These are phyloP conservation scores for Aptenodytes forsteri DNA, from an alignment of 2,113 vertebrate species.

Conservation along the genomic window DNA sequence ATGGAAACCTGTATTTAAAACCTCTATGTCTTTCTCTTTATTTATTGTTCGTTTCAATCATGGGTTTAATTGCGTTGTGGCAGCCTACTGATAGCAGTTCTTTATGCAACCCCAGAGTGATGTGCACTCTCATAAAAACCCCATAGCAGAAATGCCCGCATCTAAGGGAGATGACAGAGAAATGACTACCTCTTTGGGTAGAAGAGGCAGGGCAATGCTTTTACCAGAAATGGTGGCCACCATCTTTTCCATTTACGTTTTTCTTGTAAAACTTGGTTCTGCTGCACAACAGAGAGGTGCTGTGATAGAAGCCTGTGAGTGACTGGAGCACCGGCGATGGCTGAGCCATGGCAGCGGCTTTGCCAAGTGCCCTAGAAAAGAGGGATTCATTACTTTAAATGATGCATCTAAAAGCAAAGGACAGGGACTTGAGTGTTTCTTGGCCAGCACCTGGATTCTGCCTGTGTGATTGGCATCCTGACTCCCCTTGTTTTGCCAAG, in stretches of 20 bases:
- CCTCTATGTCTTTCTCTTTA: constrained; percentile 48
- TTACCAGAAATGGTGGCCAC: background rate
- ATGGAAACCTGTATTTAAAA: constrained; percentile 62
- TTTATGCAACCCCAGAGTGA: background rate
- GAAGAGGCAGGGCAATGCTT: background rate
- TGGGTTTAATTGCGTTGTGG: background rate
- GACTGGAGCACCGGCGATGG: background rate
- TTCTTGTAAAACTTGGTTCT: background rate
- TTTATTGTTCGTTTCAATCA: constrained; percentile 20
- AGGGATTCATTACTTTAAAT: background rate
- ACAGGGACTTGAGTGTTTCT: background rate
- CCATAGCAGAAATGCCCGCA: background rate
- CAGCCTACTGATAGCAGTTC: background rate
- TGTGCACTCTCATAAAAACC: background rate
- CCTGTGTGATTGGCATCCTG: background rate
- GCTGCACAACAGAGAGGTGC: background rate
- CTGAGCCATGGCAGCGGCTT: background rate
- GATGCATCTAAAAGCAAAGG: background rate
- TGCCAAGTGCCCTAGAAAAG: background rate
- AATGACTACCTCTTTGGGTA: background rate
- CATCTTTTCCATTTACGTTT: rapidly evolving
- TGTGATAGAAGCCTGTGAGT: background rate
- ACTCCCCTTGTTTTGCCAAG: background rate
- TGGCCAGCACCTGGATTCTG: background rate
- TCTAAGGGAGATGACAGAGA: background rate